Conservation (phyloP, 2,888 invertebrate genomes). For the Emesis russula region DNA sequence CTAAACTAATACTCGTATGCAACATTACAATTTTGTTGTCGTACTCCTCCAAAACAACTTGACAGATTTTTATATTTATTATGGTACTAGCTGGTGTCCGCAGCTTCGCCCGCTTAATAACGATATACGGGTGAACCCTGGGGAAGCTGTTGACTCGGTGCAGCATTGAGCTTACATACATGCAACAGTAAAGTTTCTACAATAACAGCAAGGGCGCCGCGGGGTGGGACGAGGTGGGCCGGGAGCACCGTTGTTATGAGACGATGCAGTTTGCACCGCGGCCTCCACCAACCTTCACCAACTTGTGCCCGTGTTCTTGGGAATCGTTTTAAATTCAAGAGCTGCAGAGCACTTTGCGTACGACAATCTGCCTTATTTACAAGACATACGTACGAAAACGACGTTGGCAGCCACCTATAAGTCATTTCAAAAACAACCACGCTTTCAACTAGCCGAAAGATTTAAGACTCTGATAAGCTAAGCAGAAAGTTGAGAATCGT, state of each 20-base stretch:
- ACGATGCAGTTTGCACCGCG: constrained; percentile 96
- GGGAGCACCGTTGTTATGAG: constrained; percentile 93
- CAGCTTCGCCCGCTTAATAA: too few species aligned
- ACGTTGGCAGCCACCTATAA: constrained; percentile 91
- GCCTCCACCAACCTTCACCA: constrained; percentile 95
- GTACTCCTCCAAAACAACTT: too few species aligned
- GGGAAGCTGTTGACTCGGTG: constrained; percentile 94
- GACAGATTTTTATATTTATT: too few species aligned
- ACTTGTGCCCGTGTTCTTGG: constrained; percentile 95
- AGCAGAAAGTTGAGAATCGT: constrained; percentile 92
- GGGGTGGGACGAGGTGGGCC: constrained; percentile 86
- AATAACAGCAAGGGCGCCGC: constrained; percentile 91
- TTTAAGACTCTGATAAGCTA: constrained; percentile 92
- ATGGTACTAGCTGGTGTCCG: too few species aligned
- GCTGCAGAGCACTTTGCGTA: constrained; percentile 93
- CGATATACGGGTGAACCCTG: too few species aligned
- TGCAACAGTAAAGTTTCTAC: constrained; percentile 90
- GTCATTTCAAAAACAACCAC: constrained; percentile 93
- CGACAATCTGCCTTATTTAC: constrained; percentile 91
- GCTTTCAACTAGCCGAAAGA: constrained; percentile 88
- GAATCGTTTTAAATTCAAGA: constrained; percentile 96
- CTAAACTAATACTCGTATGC: too few species aligned
- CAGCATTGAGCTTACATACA: constrained; percentile 92
- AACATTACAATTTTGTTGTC: too few species aligned
- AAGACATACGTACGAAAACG: constrained; percentile 91